Evolutionary conservation across 1,140 invertebrate species (phyloP), one percentile per base, ranked within the genome.

Genomic region (Drosophila sturtevanti): DNA sequence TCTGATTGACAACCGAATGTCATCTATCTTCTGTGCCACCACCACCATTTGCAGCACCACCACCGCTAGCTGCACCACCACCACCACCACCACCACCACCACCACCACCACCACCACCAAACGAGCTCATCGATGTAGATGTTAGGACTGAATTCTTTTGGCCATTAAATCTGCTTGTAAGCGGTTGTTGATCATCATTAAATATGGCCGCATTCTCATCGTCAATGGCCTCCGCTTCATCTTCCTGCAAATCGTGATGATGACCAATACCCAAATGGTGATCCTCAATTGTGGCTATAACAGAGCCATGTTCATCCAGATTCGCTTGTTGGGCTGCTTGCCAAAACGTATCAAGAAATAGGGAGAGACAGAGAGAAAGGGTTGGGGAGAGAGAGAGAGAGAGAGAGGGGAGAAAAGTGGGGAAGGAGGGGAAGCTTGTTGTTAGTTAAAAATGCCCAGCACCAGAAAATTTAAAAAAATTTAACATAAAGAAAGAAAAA

Each of bases 1-100:
- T 91, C 87, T 91, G 90, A 71, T 89, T 92, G 80, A 90, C 84
- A 78, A 84, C 78, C 77, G 90, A 89, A 89, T 92, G 91, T 92
- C 91, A 92, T 92, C 91, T 92, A 59, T 92, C 91, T 56, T 75
- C 68, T 48, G 70, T 21, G 38, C 61, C 55, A 18, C n/a, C 38
- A 38, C 61, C 55, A 21, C n/a, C 38, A 18, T 14, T 11, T 0
- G 35, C 51, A 6, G 27, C 58, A 7, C 64, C 63, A 0, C 56
- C 67, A n/a, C 55, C 52, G 3, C 68, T n/a, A n/a, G n/a, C n/a
- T n/a, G 70, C 24, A 48, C 61, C 55, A 18, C n/a, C 38, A 38
- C 61, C 55, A 21, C n/a, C 38, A 18, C 14, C n/a, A 0, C 41
- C 51, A 6, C 35, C 58, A 7, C 64, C 63, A 0, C 56, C 67